Conservation (phyloP, 2,797 vertebrate genomes). For the Rhinoraja longicauda region DNA sequence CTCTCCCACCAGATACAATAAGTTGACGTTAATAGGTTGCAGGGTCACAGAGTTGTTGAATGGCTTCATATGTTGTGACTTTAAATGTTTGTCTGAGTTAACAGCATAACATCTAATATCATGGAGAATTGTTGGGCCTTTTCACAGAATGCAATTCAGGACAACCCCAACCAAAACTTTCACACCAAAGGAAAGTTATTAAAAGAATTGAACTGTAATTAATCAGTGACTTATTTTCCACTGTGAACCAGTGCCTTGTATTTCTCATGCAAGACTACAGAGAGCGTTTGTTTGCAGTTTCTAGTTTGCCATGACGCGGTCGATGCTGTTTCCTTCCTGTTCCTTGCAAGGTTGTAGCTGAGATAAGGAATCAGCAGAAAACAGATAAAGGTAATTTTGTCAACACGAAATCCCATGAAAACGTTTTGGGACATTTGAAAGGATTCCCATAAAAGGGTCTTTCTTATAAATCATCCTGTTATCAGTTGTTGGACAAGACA, state of each 20-base stretch:
- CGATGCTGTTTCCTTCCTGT: slow-evolving; percentile 72
- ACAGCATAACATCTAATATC: no score
- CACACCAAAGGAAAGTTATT: not conserved
- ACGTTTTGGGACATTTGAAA: not conserved
- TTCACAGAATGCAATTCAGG: no score
- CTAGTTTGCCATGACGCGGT: slow-evolving; percentile 70
- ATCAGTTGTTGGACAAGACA: not conserved
- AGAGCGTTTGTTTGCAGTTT: slow-evolving; percentile 61
- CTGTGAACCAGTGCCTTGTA: slow-evolving; percentile 20
- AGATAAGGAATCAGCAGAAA: slow-evolving; percentile 59
- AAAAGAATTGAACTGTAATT: not conserved
- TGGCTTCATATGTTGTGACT: no score
- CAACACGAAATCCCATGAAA: not conserved
- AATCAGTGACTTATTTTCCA: slow-evolving; percentile 8
- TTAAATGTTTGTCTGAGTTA: no score
- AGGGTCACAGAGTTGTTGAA: no score
- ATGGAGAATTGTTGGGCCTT: no score
- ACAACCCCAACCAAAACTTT: no score
- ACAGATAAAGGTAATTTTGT: not conserved
- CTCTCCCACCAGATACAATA: no score
- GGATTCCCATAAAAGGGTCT: not conserved
- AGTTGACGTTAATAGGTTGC: no score
- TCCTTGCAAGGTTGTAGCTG: slow-evolving; percentile 54
- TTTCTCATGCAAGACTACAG: slow-evolving; percentile 42
- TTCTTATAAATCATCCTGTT: not conserved